Evolutionary conservation across 2,888 invertebrate species (phyloP).

Genomic region (Synanthedon tipuliformis): DNA sequence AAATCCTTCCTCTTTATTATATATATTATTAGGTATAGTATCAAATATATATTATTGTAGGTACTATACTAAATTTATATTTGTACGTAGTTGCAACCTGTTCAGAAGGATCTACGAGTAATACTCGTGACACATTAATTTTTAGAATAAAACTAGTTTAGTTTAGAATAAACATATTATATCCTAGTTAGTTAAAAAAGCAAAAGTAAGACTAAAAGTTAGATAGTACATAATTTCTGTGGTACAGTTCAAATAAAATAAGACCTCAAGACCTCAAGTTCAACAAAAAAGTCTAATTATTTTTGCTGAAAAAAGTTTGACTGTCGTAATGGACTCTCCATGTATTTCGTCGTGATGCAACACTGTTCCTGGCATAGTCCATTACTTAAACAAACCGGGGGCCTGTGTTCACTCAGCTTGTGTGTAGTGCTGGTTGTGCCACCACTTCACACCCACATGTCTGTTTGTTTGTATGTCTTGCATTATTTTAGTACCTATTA

Average conservation of each 20-base stretch:
- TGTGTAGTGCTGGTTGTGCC: constrained; percentile 41
- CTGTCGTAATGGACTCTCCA: constrained; percentile 15
- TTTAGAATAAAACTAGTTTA: not conserved
- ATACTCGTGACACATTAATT: not conserved
- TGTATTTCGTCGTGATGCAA: constrained; percentile 9
- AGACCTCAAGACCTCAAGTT: too few species aligned
- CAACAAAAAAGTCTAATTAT: too few species aligned
- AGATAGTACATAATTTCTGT: too few species aligned
- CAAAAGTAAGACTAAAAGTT: too few species aligned
- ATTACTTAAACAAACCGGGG: constrained; percentile 62
- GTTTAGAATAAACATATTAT: not conserved
- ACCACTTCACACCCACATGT: constrained; percentile 57
- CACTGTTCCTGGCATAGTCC: constrained; percentile 54
- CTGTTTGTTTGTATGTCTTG: constrained; percentile 28
- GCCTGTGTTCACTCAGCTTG: constrained; percentile 9
- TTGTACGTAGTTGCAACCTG: too few species aligned
- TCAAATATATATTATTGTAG: too few species aligned
- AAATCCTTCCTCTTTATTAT: too few species aligned
- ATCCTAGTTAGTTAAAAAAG: not conserved
- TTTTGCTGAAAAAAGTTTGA: too few species aligned
- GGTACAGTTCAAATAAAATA: too few species aligned
- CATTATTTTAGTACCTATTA: not conserved
- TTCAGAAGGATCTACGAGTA: not conserved
- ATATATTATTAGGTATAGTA: too few species aligned
- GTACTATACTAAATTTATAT: too few species aligned